Base-by-base conservation (phyloP, 2,797 vertebrate species). In the Lepus townsendii region DNA sequence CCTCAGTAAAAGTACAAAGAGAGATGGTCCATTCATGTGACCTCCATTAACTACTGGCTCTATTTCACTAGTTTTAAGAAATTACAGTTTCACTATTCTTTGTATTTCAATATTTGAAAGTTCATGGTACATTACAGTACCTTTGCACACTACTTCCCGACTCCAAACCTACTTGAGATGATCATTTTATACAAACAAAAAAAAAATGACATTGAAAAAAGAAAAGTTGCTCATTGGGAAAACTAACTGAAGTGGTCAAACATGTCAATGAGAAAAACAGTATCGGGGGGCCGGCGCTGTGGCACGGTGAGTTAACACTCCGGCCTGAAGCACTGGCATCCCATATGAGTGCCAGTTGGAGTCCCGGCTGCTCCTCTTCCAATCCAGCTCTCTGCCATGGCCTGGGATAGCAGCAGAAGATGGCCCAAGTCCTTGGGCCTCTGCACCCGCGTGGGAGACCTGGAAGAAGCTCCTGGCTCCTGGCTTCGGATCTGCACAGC, bases 31-130 rank as follows among this genome's bases (percentile, higher is more conserved):
- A 52, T 27, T 35, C 38, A 85, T 32, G 60, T 82, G 54, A 80
- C 32, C 7, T 69, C 57, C 66, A 60, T 54, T 90, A 80, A 65
- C 73, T 72, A 93, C 65, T 20, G 57, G 26, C 14, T 73, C 35
- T 73, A 38, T 62, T 85, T 88, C 32, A 82, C n/a, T 71, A 20
- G 63, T 52, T 83, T 68, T 27, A 7, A 71, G 52, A 54, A 85
- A 91, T 38, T 63, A 66, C 22, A 79, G 16, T 50, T 76, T 95
- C 52, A 79, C 35, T 35, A 77, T 63, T 42, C 62, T 94, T 83
- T 89, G 47, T 76, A 93, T 91, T 83, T 90, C 47, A 80, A 24
- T 75, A 95, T 50, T 72, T 93, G 88, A 80, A 78, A 62, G n/a
- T 82, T 82, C 47, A 66, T 13, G 9, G 32, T 60, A 80, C 62